A percentile compares a stretch with the other conserved stretches of the same genome.
Conservation (phyloP, 2,113 vertebrate species). For the Austrofundulus limnaeus region DNA sequence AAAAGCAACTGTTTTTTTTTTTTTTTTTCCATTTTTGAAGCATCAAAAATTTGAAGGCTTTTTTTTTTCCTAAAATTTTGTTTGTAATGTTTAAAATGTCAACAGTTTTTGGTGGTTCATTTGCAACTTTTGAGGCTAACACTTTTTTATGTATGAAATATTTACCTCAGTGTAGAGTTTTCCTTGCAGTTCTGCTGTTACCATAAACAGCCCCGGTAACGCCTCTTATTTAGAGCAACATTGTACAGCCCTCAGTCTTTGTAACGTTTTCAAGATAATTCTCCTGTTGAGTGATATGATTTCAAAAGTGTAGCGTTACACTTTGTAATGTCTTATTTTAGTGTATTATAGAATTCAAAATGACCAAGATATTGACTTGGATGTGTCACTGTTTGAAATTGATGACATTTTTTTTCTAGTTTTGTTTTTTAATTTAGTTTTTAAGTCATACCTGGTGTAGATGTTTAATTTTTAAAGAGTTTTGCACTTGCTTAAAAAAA, state of each 20-base stretch:
- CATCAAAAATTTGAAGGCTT: conserved; percentile 44
- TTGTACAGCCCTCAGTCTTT: conserved; percentile 68
- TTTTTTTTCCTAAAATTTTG: conserved; percentile 33
- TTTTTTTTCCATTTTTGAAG: conserved; percentile 52
- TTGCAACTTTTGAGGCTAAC: conserved; percentile 56
- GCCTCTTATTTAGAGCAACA: conserved; percentile 55
- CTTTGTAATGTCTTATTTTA: conserved; percentile 39
- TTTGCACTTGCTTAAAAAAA: conserved; percentile 8
- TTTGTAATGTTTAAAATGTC: conserved; percentile 71
- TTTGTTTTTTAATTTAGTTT: conserved; percentile 1
- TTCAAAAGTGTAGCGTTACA: conserved; percentile 45
- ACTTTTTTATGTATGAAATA: conserved; percentile 69
- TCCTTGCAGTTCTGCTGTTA: conserved; percentile 65
- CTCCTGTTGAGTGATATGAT: conserved; percentile 41
- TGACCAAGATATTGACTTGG: conserved; percentile 6
- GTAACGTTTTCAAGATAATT: conserved; percentile 62
- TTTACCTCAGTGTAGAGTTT: conserved; percentile 62
- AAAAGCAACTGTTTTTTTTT: conserved; percentile 52
- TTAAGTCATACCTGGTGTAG: conserved; percentile 11
- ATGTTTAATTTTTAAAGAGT: conserved; percentile 24
- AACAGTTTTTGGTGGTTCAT: conserved; percentile 83
- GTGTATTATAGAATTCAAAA: conserved; percentile 26
- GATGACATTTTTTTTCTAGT: background rate
- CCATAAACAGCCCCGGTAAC: conserved; percentile 55
- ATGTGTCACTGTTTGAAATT: conserved; percentile 3